Percentiles rank a stretch among this genome's conserved stretches.
Evolutionary conservation across 2,113 vertebrate genomes (phyloP).

Genomic region (Ammodramus savannarum): DNA sequence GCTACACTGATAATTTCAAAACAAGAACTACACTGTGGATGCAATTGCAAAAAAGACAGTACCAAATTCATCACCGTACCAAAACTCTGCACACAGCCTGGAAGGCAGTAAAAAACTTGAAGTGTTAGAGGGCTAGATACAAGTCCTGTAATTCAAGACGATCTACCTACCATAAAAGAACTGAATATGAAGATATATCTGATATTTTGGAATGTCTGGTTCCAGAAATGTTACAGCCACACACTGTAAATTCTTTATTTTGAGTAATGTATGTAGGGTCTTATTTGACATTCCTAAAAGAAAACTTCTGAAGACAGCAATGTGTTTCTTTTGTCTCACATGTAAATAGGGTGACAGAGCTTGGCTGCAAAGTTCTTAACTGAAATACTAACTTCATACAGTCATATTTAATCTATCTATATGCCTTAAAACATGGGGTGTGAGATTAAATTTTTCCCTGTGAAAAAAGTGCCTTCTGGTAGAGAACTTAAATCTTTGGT

Average conservation of each 20-base stretch:
- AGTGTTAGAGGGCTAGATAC: background rate
- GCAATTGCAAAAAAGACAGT: constrained; percentile 11
- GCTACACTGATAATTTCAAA: background rate
- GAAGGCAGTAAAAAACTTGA: constrained; percentile 16
- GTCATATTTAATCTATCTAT: background rate
- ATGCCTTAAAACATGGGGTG: background rate
- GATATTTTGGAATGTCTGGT: background rate
- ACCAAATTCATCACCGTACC: background rate
- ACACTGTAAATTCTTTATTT: background rate
- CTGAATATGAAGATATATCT: background rate
- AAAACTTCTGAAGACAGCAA: background rate
- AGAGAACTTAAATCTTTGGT: background rate
- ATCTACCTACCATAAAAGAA: background rate
- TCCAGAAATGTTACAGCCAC: constrained; percentile 11
- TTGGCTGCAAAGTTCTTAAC: background rate
- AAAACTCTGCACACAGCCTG: background rate
- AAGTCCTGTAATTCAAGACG: constrained; percentile 24
- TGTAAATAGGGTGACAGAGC: background rate
- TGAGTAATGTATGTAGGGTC: background rate
- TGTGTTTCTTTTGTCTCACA: background rate
- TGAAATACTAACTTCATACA: background rate
- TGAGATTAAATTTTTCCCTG: background rate
- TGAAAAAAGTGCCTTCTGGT: background rate
- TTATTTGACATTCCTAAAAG: background rate
- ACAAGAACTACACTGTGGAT: constrained; percentile 26